Base-by-base conservation (phyloP, 2,797 vertebrate species). In the Mallotus villosus region DNA sequence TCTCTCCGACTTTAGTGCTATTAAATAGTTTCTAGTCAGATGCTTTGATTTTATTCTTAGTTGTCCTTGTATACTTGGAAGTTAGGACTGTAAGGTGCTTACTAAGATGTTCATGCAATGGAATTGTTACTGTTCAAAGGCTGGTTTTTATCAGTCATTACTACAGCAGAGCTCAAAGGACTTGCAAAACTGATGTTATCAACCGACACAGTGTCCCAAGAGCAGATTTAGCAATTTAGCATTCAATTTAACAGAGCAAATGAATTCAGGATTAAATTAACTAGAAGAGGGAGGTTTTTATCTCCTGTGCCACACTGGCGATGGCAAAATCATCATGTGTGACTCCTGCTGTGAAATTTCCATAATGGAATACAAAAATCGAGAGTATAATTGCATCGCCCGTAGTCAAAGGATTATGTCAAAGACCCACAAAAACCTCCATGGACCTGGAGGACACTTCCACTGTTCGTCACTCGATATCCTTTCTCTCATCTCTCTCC, bases 351-450 rank as follows among this genome's bases (percentile, higher is more conserved):
- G 71, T 77, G 78, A 69, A 80, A 79, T 77, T 77, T 77, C 75
- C 58, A 21, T n/a, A 53, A 77, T 81, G 79, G 81, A 82, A 86
- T 84, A 85, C 73, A 63, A 78, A 73, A 70, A 80, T 78, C 78
- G 61, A 82, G 79, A 78, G 59, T 59, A 64, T 70, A 76, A 80
- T 63, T 71, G 73, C 78, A 70, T 72, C 58, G 51, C 76, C 67
- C 25, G 67, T 76, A 64, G 81, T 78, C 70, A 71, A 7, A 57
- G 11, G 69, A 79, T 87, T 78, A 81, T 84, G 85, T 83, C 81
- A 55, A 73, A 55, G 51, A 68, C 71, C 77, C 67, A 68, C 46
- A 66, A 77, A 51, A 80, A 73, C 16, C 67, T 76, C 72, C 60
- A 25, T 74, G 76, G 61, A 77, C 63, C 29, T 1, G 67, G 5